A percentile compares a stretch with the other conserved stretches of the same genome.
Conservation (phyloP, 2,113 vertebrate species). For the Microtus richardsoni region DNA sequence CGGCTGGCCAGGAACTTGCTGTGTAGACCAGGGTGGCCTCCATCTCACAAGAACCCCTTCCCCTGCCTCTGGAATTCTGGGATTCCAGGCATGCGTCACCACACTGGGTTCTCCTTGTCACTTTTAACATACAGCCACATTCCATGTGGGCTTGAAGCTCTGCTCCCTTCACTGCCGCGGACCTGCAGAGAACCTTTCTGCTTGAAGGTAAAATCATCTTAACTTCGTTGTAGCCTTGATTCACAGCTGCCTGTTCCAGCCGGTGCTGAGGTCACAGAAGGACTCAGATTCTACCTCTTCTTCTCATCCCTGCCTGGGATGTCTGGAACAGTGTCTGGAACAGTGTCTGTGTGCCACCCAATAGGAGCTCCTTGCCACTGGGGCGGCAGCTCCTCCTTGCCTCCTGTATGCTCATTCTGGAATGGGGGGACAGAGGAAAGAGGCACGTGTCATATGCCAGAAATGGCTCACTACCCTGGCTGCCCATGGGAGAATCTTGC, state of each 20-base stretch:
- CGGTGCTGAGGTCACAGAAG: not conserved
- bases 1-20: not conserved
- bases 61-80: not conserved
- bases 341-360: rapidly evolving
- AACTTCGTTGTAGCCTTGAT: not conserved
- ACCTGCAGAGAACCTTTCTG: not conserved
- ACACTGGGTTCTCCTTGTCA: not conserved
- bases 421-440: not conserved
- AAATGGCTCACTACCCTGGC: not conserved
- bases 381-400: not conserved
- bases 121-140: not conserved
- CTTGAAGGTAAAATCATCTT: not conserved
- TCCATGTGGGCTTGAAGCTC: not conserved
- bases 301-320: not conserved
- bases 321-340: no score
- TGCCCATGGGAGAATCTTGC: not conserved
- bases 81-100: not conserved
- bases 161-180: not conserved
- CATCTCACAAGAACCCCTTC: not conserved
- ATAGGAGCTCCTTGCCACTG: no score
- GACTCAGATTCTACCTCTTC: not conserved
- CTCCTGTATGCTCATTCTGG: not conserved
- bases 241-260: not conserved
- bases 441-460: not conserved
- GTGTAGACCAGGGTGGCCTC: not conserved